phyloP scores from a whole-genome alignment of 2,888 invertebrate species.

The Apoda limacodes region DNA sequence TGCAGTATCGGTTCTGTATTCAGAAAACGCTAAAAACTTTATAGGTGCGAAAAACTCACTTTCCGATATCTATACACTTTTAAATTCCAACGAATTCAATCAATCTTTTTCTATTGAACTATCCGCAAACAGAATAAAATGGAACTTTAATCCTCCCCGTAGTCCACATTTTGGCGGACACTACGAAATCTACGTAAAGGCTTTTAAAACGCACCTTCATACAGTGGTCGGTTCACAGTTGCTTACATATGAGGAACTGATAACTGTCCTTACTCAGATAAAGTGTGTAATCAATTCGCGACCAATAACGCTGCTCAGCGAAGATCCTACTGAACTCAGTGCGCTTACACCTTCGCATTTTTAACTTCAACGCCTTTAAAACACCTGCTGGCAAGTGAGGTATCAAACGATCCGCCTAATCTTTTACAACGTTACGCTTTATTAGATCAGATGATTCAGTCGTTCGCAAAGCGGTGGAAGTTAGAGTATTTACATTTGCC shows the following conservation, averaged over 20 bases:
- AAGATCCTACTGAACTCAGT: conserved; percentile 4
- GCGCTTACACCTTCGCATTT: conserved; percentile 1
- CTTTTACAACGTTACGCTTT: conserved; percentile 5
- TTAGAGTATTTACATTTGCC: conserved; percentile 5
- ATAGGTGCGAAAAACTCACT: conserved; percentile 2
- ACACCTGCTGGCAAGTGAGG: not conserved
- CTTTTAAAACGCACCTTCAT: not conserved
- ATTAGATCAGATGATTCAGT: conserved; percentile 5
- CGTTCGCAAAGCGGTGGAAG: conserved; percentile 8
- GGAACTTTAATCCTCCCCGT: conserved; percentile 7
- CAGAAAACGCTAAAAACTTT: conserved; percentile 4
- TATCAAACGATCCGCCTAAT: not conserved
- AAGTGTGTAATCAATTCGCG: conserved; percentile 4
- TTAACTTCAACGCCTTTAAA: conserved; percentile 1
- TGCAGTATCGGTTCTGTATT: conserved; percentile 1
- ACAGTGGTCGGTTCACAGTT: not conserved
- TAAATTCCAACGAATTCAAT: too few relatives aligned
- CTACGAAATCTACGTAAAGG: conserved; percentile 8
- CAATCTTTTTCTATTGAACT: conserved; percentile 5
- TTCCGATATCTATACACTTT: conserved; percentile 1
- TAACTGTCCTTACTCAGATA: conserved; percentile 1
- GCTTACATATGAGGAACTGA: not conserved
- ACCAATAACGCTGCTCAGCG: conserved; percentile 3
- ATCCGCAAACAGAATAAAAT: conserved; percentile 2
- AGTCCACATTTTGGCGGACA: conserved; percentile 7